Evolutionary conservation across 2,888 invertebrate genomes (phyloP).

Genomic region (Papilio elwesi): DNA sequence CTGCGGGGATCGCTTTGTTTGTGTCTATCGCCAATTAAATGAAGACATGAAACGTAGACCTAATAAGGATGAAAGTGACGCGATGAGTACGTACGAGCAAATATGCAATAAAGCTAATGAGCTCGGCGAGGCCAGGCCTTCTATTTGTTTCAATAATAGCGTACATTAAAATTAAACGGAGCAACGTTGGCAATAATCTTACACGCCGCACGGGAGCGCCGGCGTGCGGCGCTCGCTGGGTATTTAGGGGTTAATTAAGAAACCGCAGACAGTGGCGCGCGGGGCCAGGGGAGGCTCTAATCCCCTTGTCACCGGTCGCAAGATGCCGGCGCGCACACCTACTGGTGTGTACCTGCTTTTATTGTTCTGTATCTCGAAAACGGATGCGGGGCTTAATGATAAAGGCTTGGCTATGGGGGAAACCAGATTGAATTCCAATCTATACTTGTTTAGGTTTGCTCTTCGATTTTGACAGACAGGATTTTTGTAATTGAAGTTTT

Average conservation of each 20-base stretch:
- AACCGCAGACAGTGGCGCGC: conserved; percentile 72
- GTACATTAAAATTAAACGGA: conserved; percentile 78
- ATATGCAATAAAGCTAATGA: conserved; percentile 60
- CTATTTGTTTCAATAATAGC: conserved; percentile 76
- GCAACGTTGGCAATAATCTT: conserved; percentile 78
- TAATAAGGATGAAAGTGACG: conserved; percentile 50
- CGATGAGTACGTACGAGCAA: conserved; percentile 46
- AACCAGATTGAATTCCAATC: conserved; percentile 9
- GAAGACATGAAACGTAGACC: conserved; percentile 42
- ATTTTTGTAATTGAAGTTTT: too few species aligned
- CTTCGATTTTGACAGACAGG: not conserved
- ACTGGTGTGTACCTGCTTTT: conserved; percentile 47
- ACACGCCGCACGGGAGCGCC: conserved; percentile 64
- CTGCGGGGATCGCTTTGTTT: conserved; percentile 13
- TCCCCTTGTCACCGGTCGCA: conserved; percentile 78
- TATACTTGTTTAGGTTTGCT: not conserved
- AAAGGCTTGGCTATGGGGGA: not conserved
- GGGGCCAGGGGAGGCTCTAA: conserved; percentile 63
- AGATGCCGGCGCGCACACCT: conserved; percentile 60
- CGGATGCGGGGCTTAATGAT: not conserved
- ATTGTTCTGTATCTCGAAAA: conserved; percentile 48
- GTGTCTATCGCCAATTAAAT: conserved; percentile 40
- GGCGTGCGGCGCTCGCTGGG: conserved; percentile 66
- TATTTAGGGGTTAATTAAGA: conserved; percentile 83
- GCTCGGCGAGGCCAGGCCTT: conserved; percentile 57